Conservation (phyloP, 2,113 vertebrate genomes). For the Pollachius pollachius region DNA sequence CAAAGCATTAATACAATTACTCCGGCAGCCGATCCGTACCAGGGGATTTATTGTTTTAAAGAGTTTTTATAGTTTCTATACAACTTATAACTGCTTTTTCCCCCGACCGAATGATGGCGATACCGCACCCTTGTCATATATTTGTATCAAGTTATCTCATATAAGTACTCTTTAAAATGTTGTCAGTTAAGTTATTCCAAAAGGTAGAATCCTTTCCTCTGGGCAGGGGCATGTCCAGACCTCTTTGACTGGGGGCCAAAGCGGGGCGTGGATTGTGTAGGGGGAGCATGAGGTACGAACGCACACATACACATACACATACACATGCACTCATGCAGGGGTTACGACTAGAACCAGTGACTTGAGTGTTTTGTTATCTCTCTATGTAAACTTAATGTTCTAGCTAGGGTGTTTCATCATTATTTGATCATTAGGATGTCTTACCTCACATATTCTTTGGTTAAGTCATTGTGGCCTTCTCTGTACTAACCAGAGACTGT, state of each 20-base stretch:
- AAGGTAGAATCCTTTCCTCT: neutral
- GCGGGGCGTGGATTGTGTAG: no score
- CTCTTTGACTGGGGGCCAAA: no score
- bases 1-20: neutral
- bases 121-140: constrained; percentile 18
- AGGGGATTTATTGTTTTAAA: constrained; percentile 2
- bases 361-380: no score
- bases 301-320: neutral
- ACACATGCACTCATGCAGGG: neutral
- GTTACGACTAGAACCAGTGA: no score
- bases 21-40: neutral
- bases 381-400: no score
- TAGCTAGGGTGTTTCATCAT: no score
- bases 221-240: no score
- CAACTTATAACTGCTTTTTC: constrained; percentile 2
- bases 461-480: no score
- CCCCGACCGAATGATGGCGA: constrained; percentile 7
- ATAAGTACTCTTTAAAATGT: neutral
- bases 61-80: neutral
- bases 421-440: no score
- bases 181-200: constrained; percentile 6
- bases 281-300: no score
- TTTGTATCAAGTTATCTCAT: constrained; percentile 13
- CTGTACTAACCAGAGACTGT: no score
- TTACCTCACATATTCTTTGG: no score